phyloP scores from a whole-genome alignment of 1,140 invertebrate genomes.

The Polypedilum pembai region DNA sequence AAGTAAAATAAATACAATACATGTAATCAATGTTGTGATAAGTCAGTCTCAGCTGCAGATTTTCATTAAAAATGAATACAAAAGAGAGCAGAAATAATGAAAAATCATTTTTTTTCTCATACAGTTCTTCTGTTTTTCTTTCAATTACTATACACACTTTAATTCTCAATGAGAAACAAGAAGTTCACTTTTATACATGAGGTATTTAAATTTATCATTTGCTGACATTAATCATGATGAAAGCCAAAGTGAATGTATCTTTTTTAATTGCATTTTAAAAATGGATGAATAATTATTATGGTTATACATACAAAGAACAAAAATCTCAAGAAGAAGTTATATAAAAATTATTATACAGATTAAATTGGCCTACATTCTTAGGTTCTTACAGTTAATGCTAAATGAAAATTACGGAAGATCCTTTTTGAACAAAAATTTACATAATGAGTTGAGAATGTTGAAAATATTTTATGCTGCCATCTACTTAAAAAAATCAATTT shows the following conservation, averaged over 20 bases:
- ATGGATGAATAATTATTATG: not conserved
- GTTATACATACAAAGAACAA: not conserved
- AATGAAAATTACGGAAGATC: no score
- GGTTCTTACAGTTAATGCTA: no score
- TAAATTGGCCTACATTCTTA: not conserved
- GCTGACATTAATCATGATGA: not conserved
- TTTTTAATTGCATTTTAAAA: conserved; percentile 15
- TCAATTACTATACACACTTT: not conserved
- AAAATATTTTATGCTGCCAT: no score
- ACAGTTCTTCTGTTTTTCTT: not conserved
- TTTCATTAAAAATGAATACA: no score
- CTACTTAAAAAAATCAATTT: no score
- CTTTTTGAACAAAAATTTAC: no score
- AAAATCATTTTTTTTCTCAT: no score
- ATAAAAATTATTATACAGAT: conserved; percentile 1
- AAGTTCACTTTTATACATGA: not conserved
- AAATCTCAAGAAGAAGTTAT: not conserved
- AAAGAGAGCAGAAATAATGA: no score
- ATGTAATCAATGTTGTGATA: no score
- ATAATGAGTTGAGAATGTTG: no score
- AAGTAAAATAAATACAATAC: no score
- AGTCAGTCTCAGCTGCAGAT: no score
- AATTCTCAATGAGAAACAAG: not conserved
- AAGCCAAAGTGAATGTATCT: not conserved
- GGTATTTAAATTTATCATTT: not conserved